Conservation (phyloP, 1,140 invertebrate genomes). For the Ectropis grisescens region DNA sequence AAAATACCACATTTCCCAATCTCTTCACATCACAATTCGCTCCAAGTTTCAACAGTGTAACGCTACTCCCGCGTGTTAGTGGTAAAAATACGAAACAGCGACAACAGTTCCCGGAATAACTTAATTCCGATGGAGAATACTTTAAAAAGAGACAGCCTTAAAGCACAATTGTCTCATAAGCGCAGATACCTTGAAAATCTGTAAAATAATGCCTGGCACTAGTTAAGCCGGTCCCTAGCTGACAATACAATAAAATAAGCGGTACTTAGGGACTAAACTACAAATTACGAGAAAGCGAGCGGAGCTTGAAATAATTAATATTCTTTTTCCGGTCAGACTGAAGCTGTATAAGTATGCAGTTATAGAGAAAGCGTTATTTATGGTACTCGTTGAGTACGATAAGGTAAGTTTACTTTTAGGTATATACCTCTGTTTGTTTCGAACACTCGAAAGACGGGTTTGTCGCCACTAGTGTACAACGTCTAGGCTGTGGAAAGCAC, state of each 20-base stretch:
- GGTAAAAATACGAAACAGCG: constrained; percentile 18
- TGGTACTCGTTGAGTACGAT: too few species aligned
- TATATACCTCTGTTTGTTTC: too few species aligned
- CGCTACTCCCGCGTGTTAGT: too few species aligned
- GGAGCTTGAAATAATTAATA: constrained; percentile 62
- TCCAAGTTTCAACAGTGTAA: too few species aligned
- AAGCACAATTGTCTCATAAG: constrained; percentile 35
- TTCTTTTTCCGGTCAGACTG: constrained; percentile 44
- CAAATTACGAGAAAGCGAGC: constrained; percentile 46
- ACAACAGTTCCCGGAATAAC: constrained; percentile 32
- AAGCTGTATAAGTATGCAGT: constrained; percentile 6
- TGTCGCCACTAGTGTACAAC: too few species aligned
- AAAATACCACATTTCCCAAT: too few species aligned
- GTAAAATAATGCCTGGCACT: constrained; percentile 47
- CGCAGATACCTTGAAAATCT: constrained; percentile 49
- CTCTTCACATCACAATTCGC: too few species aligned
- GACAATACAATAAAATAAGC: constrained; percentile 57
- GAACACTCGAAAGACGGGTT: too few species aligned
- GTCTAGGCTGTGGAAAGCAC: too few species aligned
- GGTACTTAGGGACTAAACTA: constrained; percentile 36
- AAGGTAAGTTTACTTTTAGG: too few species aligned
- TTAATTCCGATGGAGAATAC: constrained; percentile 42
- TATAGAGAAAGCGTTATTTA: too few species aligned
- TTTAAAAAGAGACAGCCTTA: constrained; percentile 40
- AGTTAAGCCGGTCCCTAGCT: constrained; percentile 33